A percentile compares a stretch with the other conserved stretches of the same genome.
phyloP scores from a whole-genome alignment of 2,797 vertebrate genomes.

The Petrocephalus schoutedeni region DNA sequence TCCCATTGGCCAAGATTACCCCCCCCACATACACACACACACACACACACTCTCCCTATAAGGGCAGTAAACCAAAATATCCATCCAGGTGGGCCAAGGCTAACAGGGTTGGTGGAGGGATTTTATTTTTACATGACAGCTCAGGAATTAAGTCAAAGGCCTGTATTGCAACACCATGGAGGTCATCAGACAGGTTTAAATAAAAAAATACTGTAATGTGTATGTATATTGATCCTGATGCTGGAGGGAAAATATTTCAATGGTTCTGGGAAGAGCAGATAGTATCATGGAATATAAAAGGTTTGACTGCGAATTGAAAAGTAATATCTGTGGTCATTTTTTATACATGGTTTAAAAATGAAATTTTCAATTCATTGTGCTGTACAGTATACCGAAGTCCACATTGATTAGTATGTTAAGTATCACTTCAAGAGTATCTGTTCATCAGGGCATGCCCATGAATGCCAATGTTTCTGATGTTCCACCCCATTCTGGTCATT shows the following conservation, averaged over 20 bases:
- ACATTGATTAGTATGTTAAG: not conserved
- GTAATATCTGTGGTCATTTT: conserved; percentile 13
- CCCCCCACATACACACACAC: not conserved
- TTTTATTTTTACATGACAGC: conserved; percentile 41
- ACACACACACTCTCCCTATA: not conserved
- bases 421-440: not conserved
- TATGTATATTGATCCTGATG: conserved; percentile 27
- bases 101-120: not conserved
- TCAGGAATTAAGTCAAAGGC: conserved; percentile 44
- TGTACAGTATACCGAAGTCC: not conserved
- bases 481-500: not conserved
- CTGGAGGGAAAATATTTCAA: conserved; percentile 30
- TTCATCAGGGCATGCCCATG: not conserved
- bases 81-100: not conserved
- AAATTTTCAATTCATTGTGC: conserved; percentile 31
- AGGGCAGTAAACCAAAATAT: not conserved
- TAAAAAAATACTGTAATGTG: conserved; percentile 24
- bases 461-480: not conserved
- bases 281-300: conserved; percentile 36
- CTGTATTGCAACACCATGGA: conserved; percentile 31
- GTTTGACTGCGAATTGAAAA: conserved; percentile 33
- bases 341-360: conserved; percentile 15
- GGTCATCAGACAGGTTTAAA: conserved; percentile 36
- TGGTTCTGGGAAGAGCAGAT: conserved; percentile 27
- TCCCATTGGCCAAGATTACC: not conserved